Percentiles rank a stretch among this genome's conserved stretches.
phyloP scores from a whole-genome alignment of 2,113 vertebrate species.

The Ariopsis seemanni region DNA sequence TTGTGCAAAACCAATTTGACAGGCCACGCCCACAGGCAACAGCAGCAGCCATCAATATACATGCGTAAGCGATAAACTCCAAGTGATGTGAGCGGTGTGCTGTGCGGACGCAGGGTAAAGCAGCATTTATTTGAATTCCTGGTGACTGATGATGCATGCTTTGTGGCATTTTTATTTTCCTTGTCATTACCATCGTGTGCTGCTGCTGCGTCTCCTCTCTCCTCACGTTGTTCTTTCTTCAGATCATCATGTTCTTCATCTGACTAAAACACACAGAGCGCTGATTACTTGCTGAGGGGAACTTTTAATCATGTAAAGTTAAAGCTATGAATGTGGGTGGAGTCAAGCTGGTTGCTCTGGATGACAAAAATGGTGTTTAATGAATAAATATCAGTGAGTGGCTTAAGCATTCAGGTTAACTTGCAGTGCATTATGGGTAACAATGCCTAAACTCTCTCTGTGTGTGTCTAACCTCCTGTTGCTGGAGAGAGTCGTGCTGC shows the following conservation, averaged over 20 bases:
- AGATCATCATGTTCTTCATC: constrained; percentile 30
- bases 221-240: constrained; percentile 42
- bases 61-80: no score
- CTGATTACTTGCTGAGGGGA: neutral
- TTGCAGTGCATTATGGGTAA: neutral
- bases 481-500: constrained; percentile 27
- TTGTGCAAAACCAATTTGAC: no score
- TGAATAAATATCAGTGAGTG: neutral
- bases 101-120: neutral
- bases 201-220: constrained; percentile 4
- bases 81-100: no score
- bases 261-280: constrained; percentile 5
- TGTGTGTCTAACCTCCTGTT: constrained; percentile 37
- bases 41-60: no score
- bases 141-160: neutral
- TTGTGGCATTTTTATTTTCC: neutral
- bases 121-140: neutral
- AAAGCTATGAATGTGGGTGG: neutral
- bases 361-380: neutral
- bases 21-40: no score
- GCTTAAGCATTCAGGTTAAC: neutral
- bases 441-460: no score
- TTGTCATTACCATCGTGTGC: neutral
- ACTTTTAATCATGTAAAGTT: no score
- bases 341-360: neutral